phyloP scores from a whole-genome alignment of 1,140 invertebrate genomes.

The Drosophila baimaii region DNA sequence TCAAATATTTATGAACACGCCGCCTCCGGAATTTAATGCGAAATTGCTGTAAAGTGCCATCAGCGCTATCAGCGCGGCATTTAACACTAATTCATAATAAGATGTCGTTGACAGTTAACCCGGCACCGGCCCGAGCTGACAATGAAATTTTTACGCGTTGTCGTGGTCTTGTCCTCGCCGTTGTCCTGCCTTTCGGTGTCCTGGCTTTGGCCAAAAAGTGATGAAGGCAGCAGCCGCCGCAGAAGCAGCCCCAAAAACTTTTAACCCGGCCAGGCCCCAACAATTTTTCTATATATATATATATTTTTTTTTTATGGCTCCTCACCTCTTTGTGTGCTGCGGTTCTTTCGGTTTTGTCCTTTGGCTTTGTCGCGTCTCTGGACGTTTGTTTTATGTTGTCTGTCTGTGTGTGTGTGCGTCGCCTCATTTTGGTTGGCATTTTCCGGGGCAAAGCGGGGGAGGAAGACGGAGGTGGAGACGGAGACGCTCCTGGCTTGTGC shows the following conservation, averaged over 20 bases:
- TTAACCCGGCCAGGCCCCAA: slow-evolving; percentile 25
- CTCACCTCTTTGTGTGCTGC: slow-evolving; percentile 53
- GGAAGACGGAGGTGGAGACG: background rate
- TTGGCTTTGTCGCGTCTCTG: slow-evolving; percentile 69
- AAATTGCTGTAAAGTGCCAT: slow-evolving; percentile 76
- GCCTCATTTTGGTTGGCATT: slow-evolving; percentile 52
- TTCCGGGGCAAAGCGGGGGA: background rate
- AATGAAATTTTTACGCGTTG: slow-evolving; percentile 71
- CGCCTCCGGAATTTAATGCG: slow-evolving; percentile 63
- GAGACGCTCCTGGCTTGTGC: slow-evolving; percentile 29
- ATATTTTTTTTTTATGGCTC: slow-evolving; percentile 50
- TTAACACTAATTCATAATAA: slow-evolving; percentile 84
- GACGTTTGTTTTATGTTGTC: slow-evolving; percentile 80
- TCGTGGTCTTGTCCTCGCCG: slow-evolving; percentile 39
- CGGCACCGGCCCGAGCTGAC: slow-evolving; percentile 63
- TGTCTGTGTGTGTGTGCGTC: slow-evolving; percentile 70
- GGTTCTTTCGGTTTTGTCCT: slow-evolving; percentile 74
- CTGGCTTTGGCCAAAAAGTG: slow-evolving; percentile 59
- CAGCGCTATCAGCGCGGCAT: slow-evolving; percentile 76
- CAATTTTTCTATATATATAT: slow-evolving; percentile 32
- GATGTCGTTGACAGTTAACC: slow-evolving; percentile 82
- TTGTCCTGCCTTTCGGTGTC: slow-evolving; percentile 23
- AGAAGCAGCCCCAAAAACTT: slow-evolving; percentile 42
- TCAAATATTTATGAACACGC: slow-evolving; percentile 74
- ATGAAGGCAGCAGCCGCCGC: slow-evolving; percentile 53